Evolutionary conservation across 1,140 invertebrate species (phyloP).

Genomic region (Drosophila watanabei): DNA sequence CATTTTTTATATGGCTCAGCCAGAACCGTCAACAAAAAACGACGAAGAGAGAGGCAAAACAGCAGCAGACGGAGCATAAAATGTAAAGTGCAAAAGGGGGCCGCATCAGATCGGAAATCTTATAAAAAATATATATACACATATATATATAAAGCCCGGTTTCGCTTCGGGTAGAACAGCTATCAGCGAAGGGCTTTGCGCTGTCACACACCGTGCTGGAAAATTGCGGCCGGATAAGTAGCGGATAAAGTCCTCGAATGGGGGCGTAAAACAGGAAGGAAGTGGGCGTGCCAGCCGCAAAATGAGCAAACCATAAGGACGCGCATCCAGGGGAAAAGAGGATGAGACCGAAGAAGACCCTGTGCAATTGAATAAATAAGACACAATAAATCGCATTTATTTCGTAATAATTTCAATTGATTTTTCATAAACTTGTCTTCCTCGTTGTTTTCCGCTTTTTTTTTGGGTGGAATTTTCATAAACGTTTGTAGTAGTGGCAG

Average conservation of each 20-base stretch:
- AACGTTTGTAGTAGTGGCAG: background rate
- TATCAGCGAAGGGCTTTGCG: slow-evolving; percentile 75
- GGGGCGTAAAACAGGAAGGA: slow-evolving; percentile 6
- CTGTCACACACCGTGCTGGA: slow-evolving; percentile 65
- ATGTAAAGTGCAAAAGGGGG: slow-evolving; percentile 76
- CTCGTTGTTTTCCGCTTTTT: background rate
- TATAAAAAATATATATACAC: slow-evolving; percentile 55
- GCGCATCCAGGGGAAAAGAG: background rate
- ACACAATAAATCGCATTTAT: slow-evolving; percentile 76
- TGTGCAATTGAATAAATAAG: slow-evolving; percentile 77
- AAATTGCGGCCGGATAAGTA: slow-evolving; percentile 60
- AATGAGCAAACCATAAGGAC: slow-evolving; percentile 58
- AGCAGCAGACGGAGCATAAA: slow-evolving; percentile 73
- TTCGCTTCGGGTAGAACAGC: slow-evolving; percentile 35
- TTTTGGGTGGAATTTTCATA: background rate
- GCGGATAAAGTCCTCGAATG: slow-evolving; percentile 25
- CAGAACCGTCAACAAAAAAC: slow-evolving; percentile 57
- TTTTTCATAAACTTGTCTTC: slow-evolving; percentile 35
- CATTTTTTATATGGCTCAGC: slow-evolving; percentile 79
- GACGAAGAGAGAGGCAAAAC: slow-evolving; percentile 25
- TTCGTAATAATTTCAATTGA: slow-evolving; percentile 75
- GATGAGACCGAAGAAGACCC: slow-evolving; percentile 5
- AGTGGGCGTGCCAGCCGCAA: slow-evolving; percentile 36
- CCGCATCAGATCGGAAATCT: slow-evolving; percentile 73
- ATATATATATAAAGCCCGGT: slow-evolving; percentile 39